A percentile compares a stretch with the other conserved stretches of the same genome.
phyloP scores from a whole-genome alignment of 2,797 vertebrate species.

The Halcyon badia region DNA sequence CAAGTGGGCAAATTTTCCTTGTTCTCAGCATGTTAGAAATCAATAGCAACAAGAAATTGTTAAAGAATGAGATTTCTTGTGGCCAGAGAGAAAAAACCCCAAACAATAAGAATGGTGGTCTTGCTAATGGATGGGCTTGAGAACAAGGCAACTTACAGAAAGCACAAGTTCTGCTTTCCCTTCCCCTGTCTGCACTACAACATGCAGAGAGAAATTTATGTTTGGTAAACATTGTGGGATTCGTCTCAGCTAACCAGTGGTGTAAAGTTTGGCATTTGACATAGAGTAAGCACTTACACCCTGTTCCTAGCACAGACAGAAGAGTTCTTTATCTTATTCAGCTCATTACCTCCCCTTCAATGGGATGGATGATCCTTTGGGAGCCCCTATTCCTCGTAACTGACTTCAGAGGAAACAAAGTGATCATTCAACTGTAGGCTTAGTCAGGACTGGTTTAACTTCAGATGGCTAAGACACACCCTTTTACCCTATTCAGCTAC shows the following conservation, averaged over 20 bases:
- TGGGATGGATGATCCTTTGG: not conserved
- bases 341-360: not conserved
- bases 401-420: not conserved
- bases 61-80: accelerated
- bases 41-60: not conserved
- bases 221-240: not conserved
- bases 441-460: not conserved
- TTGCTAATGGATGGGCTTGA: not conserved
- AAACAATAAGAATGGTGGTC: not conserved
- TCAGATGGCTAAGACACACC: not conserved
- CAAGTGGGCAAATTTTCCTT: accelerated
- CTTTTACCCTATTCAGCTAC: not conserved
- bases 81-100: not conserved
- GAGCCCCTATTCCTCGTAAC: not conserved
- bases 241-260: not conserved
- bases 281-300: not conserved
- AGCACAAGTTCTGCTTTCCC: not conserved
- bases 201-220: not conserved
- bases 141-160: accelerated
- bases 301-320: not conserved
- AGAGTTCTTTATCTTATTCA: not conserved
- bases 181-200: accelerated
- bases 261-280: not conserved
- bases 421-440: accelerated
- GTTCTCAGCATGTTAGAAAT: not conserved